phyloP scores from a whole-genome alignment of 2,113 vertebrate genomes.

The Vulpes lagopus region DNA sequence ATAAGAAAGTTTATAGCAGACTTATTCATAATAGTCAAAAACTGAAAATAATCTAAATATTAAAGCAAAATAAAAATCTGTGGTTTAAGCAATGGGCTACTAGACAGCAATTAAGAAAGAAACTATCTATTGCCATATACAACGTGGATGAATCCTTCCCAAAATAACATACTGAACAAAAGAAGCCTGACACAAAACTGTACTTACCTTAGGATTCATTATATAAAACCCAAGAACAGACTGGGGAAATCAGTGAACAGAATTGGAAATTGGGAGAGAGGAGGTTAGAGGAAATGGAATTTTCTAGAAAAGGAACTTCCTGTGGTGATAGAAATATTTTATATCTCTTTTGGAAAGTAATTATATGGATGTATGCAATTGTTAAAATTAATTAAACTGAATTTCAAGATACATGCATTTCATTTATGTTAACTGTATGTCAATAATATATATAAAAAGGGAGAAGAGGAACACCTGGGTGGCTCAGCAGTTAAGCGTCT shows the following conservation, averaged over 20 bases:
- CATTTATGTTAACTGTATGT: neutral
- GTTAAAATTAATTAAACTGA: neutral
- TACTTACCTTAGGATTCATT: neutral
- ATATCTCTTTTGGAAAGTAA: neutral
- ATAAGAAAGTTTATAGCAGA: neutral
- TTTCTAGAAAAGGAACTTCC: neutral
- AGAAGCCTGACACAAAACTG: neutral
- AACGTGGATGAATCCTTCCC: neutral
- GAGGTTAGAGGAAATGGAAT: neutral
- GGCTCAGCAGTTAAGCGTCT: too few relatives aligned
- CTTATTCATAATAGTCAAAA: neutral
- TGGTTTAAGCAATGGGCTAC: neutral
- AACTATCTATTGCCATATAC: neutral
- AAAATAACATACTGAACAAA: neutral
- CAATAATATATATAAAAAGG: neutral
- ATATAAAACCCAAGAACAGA: neutral
- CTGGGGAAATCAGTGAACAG: neutral
- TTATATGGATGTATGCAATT: neutral
- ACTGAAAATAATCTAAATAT: conserved; percentile 11
- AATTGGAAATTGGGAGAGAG: neutral
- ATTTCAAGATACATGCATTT: neutral
- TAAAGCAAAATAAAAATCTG: neutral
- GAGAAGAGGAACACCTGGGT: too few relatives aligned
- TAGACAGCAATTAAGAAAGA: neutral
- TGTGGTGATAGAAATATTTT: neutral